These are phyloP conservation scores for Megaceryle torquata DNA, from an alignment of 2,113 vertebrate species.

Conservation along the genomic window DNA sequence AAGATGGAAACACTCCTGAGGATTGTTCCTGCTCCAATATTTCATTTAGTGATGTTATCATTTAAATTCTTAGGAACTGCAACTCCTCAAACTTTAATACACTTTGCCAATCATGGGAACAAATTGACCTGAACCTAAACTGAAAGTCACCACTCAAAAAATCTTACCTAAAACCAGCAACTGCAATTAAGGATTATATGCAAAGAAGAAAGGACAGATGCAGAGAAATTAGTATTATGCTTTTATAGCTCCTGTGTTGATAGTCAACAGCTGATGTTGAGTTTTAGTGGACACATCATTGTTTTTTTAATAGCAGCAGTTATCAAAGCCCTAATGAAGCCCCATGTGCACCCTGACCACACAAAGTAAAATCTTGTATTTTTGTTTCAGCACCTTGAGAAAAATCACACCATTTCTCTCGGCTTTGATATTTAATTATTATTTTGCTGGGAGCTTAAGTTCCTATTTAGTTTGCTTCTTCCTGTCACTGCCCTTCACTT, in stretches of 20 bases:
- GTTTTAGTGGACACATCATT: conserved; percentile 15
- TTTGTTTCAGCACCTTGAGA: neutral
- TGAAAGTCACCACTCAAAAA: neutral
- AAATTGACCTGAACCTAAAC: neutral
- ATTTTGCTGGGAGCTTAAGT: neutral
- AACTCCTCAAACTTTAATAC: neutral
- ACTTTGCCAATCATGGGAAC: neutral
- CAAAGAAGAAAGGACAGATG: conserved; percentile 38
- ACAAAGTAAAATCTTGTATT: neutral
- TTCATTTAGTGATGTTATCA: neutral
- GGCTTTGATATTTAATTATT: neutral
- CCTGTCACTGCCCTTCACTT: neutral
- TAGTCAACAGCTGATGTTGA: neutral
- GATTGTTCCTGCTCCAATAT: neutral
- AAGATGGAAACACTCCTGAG: neutral
- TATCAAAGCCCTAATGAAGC: conserved; percentile 24
- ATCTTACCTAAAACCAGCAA: neutral
- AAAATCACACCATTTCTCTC: neutral
- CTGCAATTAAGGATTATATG: neutral
- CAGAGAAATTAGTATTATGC: neutral
- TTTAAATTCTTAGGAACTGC: neutral
- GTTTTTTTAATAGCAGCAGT: conserved; percentile 20
- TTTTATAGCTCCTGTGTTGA: neutral
- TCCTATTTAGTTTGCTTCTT: neutral
- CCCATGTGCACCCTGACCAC: neutral